A percentile compares a stretch with the other conserved stretches of the same genome.
phyloP scores from a whole-genome alignment of 1,140 invertebrate species.

The Neodiprion fabricii region DNA sequence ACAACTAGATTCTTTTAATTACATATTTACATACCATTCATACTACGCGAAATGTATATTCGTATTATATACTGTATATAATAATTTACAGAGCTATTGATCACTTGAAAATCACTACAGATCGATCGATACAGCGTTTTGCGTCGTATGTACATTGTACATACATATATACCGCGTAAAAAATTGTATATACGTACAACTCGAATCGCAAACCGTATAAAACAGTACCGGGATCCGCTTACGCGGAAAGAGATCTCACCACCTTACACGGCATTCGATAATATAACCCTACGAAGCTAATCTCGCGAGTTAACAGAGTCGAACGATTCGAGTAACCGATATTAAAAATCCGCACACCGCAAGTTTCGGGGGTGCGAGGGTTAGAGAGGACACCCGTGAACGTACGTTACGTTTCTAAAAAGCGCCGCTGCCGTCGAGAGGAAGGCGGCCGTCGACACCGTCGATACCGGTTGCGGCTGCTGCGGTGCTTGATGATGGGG shows the following conservation, averaged over 20 bases:
- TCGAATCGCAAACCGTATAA: too few relatives aligned
- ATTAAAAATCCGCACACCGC: too few relatives aligned
- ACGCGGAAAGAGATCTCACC: too few relatives aligned
- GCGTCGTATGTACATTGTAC: too few relatives aligned
- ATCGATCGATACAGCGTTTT: neutral
- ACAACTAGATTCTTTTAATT: conserved; percentile 24
- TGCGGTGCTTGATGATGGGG: conserved; percentile 61
- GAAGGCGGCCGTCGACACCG: conserved; percentile 61
- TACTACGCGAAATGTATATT: neutral
- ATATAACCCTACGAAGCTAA: too few relatives aligned
- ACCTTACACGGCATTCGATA: too few relatives aligned
- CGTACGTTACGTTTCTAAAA: conserved; percentile 76
- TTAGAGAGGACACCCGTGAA: conserved; percentile 75
- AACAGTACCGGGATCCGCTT: too few relatives aligned
- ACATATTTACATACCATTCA: conserved; percentile 33
- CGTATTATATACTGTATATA: neutral
- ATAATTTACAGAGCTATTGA: neutral
- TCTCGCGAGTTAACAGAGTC: too few relatives aligned
- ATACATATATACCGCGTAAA: too few relatives aligned
- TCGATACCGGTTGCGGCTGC: conserved; percentile 53
- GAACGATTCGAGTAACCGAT: too few relatives aligned
- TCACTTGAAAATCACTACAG: neutral
- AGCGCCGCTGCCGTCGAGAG: conserved; percentile 70
- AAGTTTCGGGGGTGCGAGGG: conserved; percentile 23
- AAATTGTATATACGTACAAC: too few relatives aligned